Evolutionary conservation across 2,797 vertebrate species (phyloP).

Genomic region (Sylvilagus floridanus): DNA sequence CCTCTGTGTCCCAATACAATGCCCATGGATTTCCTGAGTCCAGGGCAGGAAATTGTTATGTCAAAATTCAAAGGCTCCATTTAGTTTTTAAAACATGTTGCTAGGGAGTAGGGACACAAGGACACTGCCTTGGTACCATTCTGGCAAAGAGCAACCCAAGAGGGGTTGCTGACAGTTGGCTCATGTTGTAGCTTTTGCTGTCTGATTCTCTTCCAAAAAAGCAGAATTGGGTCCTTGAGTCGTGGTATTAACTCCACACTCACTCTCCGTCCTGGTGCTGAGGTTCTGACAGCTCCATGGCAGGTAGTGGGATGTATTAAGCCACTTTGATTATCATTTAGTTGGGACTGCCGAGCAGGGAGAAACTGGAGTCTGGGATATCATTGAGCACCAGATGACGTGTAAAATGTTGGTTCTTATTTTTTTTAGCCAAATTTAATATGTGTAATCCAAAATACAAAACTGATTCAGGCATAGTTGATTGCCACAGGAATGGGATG

Average conservation of each 20-base stretch:
- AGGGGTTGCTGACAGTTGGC: not conserved
- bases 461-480: not conserved
- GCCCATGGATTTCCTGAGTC: not conserved
- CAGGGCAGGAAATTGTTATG: not conserved
- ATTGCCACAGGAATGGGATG: not conserved
- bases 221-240: not conserved
- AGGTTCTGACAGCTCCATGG: not conserved
- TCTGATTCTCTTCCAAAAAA: not conserved
- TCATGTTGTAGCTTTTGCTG: not conserved
- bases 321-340: not conserved
- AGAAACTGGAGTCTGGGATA: not conserved
- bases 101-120: not conserved
- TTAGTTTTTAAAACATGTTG: not conserved
- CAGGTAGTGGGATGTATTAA: not conserved
- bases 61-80: slow-evolving; percentile 34
- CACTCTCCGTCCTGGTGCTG: not conserved
- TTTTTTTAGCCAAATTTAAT: slow-evolving; percentile 23
- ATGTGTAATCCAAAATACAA: not conserved
- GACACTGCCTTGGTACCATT: not conserved
- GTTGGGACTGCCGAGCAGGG: not conserved
- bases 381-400: not conserved
- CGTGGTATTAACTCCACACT: not conserved
- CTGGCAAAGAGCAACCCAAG: not conserved
- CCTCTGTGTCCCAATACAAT: not conserved
- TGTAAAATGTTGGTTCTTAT: not conserved